Evolutionary conservation across 2,113 vertebrate genomes (phyloP).

Genomic region (Hipposideros armiger): DNA sequence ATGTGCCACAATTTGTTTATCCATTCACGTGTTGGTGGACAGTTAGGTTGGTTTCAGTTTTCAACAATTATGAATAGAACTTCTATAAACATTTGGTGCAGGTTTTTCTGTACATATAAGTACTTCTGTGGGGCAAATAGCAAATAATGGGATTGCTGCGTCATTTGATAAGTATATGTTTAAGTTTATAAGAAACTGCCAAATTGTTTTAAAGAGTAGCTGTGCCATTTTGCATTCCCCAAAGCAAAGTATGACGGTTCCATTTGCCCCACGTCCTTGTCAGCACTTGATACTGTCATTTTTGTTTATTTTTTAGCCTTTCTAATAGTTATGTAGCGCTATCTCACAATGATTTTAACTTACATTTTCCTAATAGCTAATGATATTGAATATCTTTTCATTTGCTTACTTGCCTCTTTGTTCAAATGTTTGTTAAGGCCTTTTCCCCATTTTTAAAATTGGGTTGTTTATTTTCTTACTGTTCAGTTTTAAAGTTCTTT

Average conservation of each 20-base stretch:
- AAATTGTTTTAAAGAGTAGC: too few relatives aligned
- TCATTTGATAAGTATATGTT: background rate
- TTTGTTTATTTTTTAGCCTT: background rate
- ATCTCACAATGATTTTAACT: background rate
- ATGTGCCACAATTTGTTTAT: fast-evolving
- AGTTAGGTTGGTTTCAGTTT: background rate
- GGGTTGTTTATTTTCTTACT: background rate
- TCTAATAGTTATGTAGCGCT: background rate
- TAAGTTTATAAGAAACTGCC: background rate
- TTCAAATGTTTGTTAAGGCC: background rate
- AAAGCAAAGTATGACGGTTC: background rate
- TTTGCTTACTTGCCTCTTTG: background rate
- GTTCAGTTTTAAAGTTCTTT: background rate
- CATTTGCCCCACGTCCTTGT: background rate
- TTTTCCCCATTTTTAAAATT: background rate
- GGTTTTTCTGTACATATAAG: background rate
- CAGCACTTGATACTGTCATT: background rate
- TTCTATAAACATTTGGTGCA: background rate
- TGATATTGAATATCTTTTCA: background rate
- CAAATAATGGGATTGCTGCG: background rate
- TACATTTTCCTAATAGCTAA: background rate
- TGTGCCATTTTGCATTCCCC: background rate
- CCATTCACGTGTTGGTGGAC: background rate
- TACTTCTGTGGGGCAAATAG: background rate
- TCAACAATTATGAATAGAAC: background rate